Conservation (phyloP, 2,888 invertebrate species). For the Dicyrtoma fusca region DNA sequence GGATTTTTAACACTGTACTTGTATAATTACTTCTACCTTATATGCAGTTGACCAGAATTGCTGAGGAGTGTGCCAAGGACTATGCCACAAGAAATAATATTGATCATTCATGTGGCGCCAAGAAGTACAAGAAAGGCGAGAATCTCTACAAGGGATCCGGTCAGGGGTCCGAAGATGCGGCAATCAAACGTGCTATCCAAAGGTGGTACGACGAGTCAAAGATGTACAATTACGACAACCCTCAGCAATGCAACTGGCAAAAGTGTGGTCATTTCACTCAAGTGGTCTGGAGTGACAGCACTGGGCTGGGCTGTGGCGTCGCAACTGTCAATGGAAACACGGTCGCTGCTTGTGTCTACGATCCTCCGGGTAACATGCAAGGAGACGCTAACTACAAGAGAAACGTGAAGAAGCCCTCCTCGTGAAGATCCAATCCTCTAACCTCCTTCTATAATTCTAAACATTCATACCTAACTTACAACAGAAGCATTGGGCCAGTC, state of each 20-base stretch:
- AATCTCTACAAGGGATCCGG: slow-evolving; percentile 7
- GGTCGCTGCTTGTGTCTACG: neutral
- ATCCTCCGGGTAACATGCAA: neutral
- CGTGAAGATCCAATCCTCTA: too few relatives aligned
- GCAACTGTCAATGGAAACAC: neutral
- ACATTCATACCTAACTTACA: too few relatives aligned
- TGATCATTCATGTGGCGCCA: slow-evolving; percentile 21
- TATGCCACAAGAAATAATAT: neutral
- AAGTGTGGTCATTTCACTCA: slow-evolving; percentile 11
- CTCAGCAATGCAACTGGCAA: too few relatives aligned
- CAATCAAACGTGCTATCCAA: neutral
- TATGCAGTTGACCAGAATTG: neutral
- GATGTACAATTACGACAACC: slow-evolving; percentile 6
- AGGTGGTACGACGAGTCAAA: slow-evolving; percentile 5
- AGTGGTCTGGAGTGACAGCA: neutral
- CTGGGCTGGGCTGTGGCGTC: neutral
- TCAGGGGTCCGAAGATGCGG: too few relatives aligned
- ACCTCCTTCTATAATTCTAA: too few relatives aligned
- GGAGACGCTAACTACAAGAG: neutral
- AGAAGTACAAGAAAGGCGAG: too few relatives aligned
- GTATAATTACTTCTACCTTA: too few relatives aligned
- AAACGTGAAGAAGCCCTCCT: too few relatives aligned
- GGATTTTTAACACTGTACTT: too few relatives aligned
- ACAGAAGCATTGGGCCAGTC: too few relatives aligned
- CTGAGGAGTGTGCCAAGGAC: neutral